These are phyloP conservation scores for Paralichthys olivaceus DNA, from an alignment of 2,113 vertebrate genomes.

Conservation along the genomic window DNA sequence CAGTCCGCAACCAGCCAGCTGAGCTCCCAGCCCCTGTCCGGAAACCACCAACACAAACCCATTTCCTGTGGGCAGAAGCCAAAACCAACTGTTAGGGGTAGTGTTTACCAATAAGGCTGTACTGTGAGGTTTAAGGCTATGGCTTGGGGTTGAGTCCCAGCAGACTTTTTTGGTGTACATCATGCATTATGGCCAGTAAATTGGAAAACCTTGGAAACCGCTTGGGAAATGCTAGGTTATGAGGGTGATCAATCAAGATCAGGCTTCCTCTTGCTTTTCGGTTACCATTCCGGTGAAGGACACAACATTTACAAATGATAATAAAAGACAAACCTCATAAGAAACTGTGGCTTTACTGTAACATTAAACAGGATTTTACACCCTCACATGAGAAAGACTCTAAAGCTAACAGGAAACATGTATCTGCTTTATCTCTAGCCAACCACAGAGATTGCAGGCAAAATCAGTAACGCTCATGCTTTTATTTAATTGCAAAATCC, in stretches of 20 bases:
- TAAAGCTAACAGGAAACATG: conserved; percentile 41
- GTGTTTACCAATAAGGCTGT: conserved; percentile 65
- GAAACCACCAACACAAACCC: conserved; percentile 77
- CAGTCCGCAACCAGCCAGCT: conserved; percentile 28
- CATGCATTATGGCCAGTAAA: conserved; percentile 14
- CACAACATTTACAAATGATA: conserved; percentile 6
- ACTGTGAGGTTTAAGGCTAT: conserved; percentile 43
- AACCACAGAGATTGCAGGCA: conserved; percentile 45
- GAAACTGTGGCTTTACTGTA: conserved; percentile 5
- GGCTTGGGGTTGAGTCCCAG: conserved; percentile 37
- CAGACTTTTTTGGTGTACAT: conserved; percentile 1
- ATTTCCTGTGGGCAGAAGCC: conserved; percentile 72
- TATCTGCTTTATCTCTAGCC: conserved; percentile 59
- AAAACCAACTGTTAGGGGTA: conserved; percentile 45
- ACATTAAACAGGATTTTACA: conserved; percentile 9
- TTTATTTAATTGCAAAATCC: conserved; percentile 75
- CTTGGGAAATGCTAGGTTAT: conserved; percentile 67
- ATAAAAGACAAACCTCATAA: conserved; percentile 8
- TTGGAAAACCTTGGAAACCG: conserved; percentile 66
- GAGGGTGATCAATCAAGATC: conserved; percentile 50
- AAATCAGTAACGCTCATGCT: conserved; percentile 69
- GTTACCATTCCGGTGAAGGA: not conserved
- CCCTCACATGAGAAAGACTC: not conserved
- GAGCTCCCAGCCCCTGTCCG: conserved; percentile 43
- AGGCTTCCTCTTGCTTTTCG: conserved; percentile 25